Evolutionary conservation across 2,888 invertebrate genomes (phyloP), one percentile per base, ranked within the genome.

Genomic region (Meghimatium bilineatum): DNA sequence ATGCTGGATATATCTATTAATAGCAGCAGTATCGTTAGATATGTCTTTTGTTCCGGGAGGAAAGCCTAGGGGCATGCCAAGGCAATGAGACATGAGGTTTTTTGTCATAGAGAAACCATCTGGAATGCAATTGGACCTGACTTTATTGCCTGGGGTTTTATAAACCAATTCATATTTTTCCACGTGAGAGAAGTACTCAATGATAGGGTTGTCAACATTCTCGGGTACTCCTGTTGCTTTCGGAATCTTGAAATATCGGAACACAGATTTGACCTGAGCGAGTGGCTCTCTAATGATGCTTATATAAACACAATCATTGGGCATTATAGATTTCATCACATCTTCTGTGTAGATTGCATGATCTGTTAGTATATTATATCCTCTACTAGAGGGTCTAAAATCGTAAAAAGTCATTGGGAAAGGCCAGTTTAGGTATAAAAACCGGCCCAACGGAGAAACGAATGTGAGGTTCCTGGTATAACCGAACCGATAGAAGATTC

Each of bases 391-490:
- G 0, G 90, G 91, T 49, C 92, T 85, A 82, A 90, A 91, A 86
- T 91, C 90, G 5, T 69, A 67, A 23, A 86, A 67, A 26, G 89
- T 88, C 78, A 92, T 88, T n/a, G 88, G 85, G 76, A 88, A 92
- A 0, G 93, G 93, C 92, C 93, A 93, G 17, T 92, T 92, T 1
- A 93, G 86, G 85, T 93, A 92, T 32, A 93, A 88, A n/a, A 87
- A 88, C 17, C 89, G 86, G 12, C 84, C 82, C n/a, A 89, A 83
- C 5, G 93, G 93, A 10, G 92, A 85, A 10, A 92, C 91, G 83
- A 92, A 91, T n/a, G 91, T 90, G 49, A 93, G 86, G 78, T 91
- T 88, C 26, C 91, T 71, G 12, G 85, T 78, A 66, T 89, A 89
- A 44, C 90, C 92, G 87, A 91, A 93, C 10, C 93, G 87, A 17